Conservation (phyloP, 2,888 invertebrate genomes). For the Trachelus iudaicus region DNA sequence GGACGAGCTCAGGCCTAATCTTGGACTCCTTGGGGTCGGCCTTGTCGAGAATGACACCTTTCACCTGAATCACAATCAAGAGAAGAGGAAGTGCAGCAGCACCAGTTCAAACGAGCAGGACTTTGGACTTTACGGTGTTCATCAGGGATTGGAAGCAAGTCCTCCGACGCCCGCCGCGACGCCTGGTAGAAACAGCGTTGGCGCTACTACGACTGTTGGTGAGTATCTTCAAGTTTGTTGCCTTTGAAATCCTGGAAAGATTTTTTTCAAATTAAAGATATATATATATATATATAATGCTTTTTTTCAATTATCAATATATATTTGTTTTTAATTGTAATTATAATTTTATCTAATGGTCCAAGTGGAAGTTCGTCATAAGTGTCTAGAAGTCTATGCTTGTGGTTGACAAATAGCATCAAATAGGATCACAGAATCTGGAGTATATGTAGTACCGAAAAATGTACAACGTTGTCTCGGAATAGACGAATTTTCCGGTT, state of each 20-base stretch:
- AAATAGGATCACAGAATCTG: background rate
- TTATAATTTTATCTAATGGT: background rate
- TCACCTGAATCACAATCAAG: slow-evolving; percentile 69
- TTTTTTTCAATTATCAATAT: background rate
- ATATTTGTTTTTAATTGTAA: background rate
- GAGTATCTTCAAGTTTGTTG: slow-evolving; percentile 30
- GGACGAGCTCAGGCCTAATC: slow-evolving; percentile 87
- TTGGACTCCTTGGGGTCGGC: slow-evolving; percentile 83
- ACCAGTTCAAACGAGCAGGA: slow-evolving; percentile 87
- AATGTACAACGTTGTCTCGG: slow-evolving; percentile 55
- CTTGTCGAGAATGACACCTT: slow-evolving; percentile 82
- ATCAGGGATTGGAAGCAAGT: slow-evolving; percentile 65
- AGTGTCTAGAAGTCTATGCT: background rate
- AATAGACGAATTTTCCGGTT: slow-evolving; percentile 60
- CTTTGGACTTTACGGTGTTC: slow-evolving; percentile 84
- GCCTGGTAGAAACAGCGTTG: slow-evolving; percentile 60
- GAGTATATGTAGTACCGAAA: slow-evolving; percentile 25
- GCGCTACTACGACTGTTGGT: slow-evolving; percentile 57
- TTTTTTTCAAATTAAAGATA: background rate
- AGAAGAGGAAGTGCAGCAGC: slow-evolving; percentile 81
- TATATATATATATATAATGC: background rate
- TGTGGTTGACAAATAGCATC: background rate
- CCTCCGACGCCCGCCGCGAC: slow-evolving; percentile 61
- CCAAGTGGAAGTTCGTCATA: background rate
- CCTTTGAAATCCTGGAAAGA: background rate